phyloP scores from a whole-genome alignment of 2,888 invertebrate species.

The Dorcus parallelipipedus region DNA sequence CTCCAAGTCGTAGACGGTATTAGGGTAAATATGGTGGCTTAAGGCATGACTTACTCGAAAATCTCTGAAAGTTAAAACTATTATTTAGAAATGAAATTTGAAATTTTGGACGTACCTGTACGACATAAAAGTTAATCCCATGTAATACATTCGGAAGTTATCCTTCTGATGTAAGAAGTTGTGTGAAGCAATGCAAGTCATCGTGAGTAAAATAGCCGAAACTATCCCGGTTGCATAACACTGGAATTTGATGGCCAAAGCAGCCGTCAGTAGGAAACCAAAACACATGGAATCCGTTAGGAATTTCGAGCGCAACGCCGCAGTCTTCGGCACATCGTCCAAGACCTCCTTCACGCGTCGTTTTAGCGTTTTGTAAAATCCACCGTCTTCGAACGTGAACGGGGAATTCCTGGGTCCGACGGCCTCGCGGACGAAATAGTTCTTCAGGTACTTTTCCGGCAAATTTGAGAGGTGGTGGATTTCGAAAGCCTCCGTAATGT shows the following conservation, averaged over 20 bases:
- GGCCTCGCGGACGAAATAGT: constrained; percentile 65
- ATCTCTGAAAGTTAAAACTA: constrained; percentile 9
- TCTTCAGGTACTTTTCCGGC: constrained; percentile 58
- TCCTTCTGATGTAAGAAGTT: constrained; percentile 75
- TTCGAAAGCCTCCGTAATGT: constrained; percentile 79
- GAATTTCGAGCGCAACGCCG: constrained; percentile 41
- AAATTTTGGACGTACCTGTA: constrained; percentile 51
- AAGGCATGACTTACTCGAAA: constrained; percentile 67
- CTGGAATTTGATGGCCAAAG: constrained; percentile 39
- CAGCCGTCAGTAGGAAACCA: constrained; percentile 38
- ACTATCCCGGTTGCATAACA: constrained; percentile 48
- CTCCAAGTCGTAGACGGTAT: constrained; percentile 72
- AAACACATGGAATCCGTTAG: constrained; percentile 47
- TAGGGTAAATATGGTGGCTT: constrained; percentile 76
- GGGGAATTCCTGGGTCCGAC: constrained; percentile 64
- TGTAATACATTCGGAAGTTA: constrained; percentile 76
- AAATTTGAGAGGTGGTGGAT: constrained; percentile 61
- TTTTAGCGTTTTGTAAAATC: constrained; percentile 72
- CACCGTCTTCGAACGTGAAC: constrained; percentile 68
- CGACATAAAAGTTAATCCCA: constrained; percentile 66
- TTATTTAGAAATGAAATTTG: not conserved
- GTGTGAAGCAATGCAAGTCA: constrained; percentile 63
- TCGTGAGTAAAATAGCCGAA: constrained; percentile 57
- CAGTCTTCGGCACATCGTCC: constrained; percentile 52
- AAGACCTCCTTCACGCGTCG: constrained; percentile 53